phyloP scores from a whole-genome alignment of 1,140 invertebrate species.

The Harpegnathos saltator region DNA sequence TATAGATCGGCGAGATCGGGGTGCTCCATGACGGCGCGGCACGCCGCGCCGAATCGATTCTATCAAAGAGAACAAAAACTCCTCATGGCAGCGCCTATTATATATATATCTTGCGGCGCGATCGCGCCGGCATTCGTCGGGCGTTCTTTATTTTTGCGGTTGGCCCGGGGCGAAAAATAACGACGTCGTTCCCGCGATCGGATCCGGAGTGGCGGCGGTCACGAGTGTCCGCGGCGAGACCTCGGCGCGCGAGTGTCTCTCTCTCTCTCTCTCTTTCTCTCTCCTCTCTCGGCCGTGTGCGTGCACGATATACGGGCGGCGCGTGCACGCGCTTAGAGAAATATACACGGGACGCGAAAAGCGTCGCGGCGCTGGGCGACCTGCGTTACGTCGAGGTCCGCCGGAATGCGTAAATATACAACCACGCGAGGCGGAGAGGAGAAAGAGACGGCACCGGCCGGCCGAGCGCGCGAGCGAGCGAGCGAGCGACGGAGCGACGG shows the following conservation, averaged over 20 bases:
- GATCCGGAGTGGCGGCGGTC: constrained; percentile 65
- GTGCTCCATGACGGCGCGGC: constrained; percentile 6
- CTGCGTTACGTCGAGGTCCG: constrained; percentile 82
- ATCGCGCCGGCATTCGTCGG: constrained; percentile 40
- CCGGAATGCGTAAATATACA: constrained; percentile 85
- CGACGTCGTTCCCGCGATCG: constrained; percentile 66
- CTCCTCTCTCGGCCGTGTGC: constrained; percentile 41
- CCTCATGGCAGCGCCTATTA: constrained; percentile 15
- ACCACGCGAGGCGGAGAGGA: constrained; percentile 50
- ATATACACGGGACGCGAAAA: constrained; percentile 84
- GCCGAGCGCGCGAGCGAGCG: too few species aligned
- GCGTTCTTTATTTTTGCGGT: constrained; percentile 60
- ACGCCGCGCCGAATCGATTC: constrained; percentile 48
- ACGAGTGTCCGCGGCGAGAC: constrained; percentile 15
- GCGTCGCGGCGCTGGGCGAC: constrained; percentile 82
- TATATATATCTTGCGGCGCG: constrained; percentile 29
- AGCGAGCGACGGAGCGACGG: constrained; percentile 26
- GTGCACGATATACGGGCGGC: constrained; percentile 40
- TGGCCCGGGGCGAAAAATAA: constrained; percentile 67
- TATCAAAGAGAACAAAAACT: constrained; percentile 50
- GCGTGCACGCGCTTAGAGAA: constrained; percentile 79
- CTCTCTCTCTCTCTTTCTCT: too few species aligned
- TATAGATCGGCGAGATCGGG: constrained; percentile 29
- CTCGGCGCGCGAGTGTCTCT: constrained; percentile 38
- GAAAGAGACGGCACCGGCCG: constrained; percentile 26